phyloP scores from a whole-genome alignment of 2,888 invertebrate species.

The Parnassius mnemosyne region DNA sequence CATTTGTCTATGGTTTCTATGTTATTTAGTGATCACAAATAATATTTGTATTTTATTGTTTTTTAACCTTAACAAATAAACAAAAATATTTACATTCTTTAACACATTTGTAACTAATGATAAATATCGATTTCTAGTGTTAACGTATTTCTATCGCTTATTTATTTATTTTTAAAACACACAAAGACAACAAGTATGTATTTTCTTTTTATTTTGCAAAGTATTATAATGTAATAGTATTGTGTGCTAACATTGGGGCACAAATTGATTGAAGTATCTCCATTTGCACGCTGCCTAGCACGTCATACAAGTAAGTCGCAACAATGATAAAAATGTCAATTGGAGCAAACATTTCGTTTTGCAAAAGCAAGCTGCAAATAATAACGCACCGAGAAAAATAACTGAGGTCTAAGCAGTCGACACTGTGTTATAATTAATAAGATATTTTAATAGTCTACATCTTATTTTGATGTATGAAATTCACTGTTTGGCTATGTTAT shows the following conservation, averaged over 20 bases:
- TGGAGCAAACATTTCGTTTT: conserved; percentile 26
- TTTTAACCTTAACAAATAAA: no score
- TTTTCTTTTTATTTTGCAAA: background rate
- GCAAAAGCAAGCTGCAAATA: conserved; percentile 20
- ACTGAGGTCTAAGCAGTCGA: conserved; percentile 14
- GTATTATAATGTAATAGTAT: background rate
- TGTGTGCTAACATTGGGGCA: conserved; percentile 3
- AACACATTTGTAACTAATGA: no score
- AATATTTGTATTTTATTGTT: no score
- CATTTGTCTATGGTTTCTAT: no score
- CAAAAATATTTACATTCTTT: no score
- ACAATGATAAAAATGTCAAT: conserved; percentile 27
- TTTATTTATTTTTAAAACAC: background rate
- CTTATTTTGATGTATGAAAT: no score
- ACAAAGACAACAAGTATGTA: background rate
- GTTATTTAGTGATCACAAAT: no score
- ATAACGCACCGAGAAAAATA: conserved; percentile 21
- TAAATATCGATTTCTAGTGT: no score
- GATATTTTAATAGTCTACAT: no score
- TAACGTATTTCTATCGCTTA: no score
- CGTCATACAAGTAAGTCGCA: conserved; percentile 83
- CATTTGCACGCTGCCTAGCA: conserved; percentile 80
- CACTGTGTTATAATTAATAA: background rate
- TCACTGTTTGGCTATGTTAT: no score
- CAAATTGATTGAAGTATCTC: conserved; percentile 37